These are phyloP conservation scores for Tortrix viridana DNA, from an alignment of 2,888 invertebrate genomes.

Conservation along the genomic window DNA sequence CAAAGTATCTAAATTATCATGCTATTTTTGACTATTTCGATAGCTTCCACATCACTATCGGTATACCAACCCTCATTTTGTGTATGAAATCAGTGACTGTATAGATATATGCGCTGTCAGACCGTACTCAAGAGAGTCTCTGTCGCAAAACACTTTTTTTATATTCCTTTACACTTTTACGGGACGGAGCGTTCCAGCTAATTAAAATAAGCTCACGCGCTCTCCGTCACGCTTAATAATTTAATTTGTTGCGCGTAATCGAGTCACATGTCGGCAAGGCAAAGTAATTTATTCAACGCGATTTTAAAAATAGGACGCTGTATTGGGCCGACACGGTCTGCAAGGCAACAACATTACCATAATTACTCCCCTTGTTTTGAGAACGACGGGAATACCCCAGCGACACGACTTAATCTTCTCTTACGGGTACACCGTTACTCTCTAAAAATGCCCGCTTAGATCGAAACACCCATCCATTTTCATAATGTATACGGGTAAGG, in stretches of 20 bases:
- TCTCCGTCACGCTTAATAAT: slow-evolving; percentile 46
- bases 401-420: slow-evolving; percentile 35
- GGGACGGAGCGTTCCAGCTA: slow-evolving; percentile 43
- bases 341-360: slow-evolving; percentile 55
- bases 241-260: slow-evolving; percentile 45
- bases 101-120: slow-evolving; percentile 61
- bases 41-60: slow-evolving; percentile 19
- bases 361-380: slow-evolving; percentile 54
- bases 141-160: slow-evolving; percentile 55
- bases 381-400: slow-evolving; percentile 45
- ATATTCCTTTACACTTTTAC: slow-evolving; percentile 48
- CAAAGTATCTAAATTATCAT: not conserved
- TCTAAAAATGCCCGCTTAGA: slow-evolving; percentile 12
- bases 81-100: slow-evolving; percentile 59
- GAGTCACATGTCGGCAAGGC: slow-evolving; percentile 29
- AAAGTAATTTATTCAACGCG: slow-evolving; percentile 43
- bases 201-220: slow-evolving; percentile 50
- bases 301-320: slow-evolving; percentile 49
- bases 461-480: not conserved
- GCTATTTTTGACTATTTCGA: not conserved
- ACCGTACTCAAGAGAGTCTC: slow-evolving; percentile 67
- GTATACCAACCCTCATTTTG: slow-evolving; percentile 19
- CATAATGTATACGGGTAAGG: too few relatives aligned
- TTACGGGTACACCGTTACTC: slow-evolving; percentile 30
- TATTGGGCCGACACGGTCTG: slow-evolving; percentile 45